Evolutionary conservation across 2,888 invertebrate species (phyloP).

Genomic region (Helobdella robusta): DNA sequence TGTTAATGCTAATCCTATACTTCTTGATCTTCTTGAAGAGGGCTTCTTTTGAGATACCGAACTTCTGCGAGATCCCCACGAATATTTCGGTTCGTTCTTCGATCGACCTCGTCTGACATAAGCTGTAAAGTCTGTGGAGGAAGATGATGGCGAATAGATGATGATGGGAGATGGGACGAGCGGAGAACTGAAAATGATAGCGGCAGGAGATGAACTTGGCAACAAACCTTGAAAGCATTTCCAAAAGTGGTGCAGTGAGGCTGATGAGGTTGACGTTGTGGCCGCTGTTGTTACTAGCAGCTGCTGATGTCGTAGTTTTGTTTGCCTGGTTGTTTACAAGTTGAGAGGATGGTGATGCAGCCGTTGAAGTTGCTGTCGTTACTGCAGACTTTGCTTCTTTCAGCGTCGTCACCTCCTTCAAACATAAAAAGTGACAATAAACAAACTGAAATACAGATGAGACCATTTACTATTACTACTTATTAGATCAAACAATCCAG

Average conservation of each 20-base stretch:
- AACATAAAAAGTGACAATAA: too few relatives aligned
- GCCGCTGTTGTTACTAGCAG: not conserved
- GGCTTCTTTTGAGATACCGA: slow-evolving; percentile 50
- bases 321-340: not conserved
- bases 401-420: too few relatives aligned
- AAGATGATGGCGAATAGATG: too few relatives aligned
- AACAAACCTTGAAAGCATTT: too few relatives aligned
- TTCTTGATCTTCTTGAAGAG: slow-evolving; percentile 56
- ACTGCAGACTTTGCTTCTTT: too few relatives aligned
- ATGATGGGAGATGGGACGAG: not conserved
- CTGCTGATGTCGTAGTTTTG: not conserved
- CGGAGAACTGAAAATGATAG: not conserved
- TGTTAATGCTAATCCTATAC: slow-evolving; percentile 53
- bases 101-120: not conserved
- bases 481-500: too few relatives aligned
- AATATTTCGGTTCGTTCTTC: slow-evolving; percentile 2
- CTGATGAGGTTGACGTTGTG: not conserved
- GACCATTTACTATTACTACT: too few relatives aligned
- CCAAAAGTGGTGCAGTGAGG: not conserved
- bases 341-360: too few relatives aligned
- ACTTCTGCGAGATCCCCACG: not conserved
- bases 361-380: too few relatives aligned
- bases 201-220: too few relatives aligned
- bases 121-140: slow-evolving; percentile 9
- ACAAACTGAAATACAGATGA: too few relatives aligned